Evolutionary conservation across 2,797 vertebrate species (phyloP), one percentile per base, ranked within the genome.

Genomic region (Brotula barbata): DNA sequence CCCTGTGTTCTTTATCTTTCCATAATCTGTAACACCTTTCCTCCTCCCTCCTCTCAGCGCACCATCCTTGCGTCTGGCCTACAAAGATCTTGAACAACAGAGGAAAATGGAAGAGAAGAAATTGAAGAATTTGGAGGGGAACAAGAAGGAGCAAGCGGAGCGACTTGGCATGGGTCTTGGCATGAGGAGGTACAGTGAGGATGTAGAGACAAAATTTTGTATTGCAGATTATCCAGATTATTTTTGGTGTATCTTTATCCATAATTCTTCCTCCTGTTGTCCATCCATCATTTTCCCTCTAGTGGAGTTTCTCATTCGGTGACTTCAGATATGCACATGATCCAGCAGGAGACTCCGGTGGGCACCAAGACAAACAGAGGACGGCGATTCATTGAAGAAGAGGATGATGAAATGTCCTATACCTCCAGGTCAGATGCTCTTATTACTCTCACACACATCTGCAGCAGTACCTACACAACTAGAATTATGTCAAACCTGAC

Each of bases 231-330:
- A 8, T 10, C 14, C 13, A 15, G 14, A 15, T 33, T 16, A 3
- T 20, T 28, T 13, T 46, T 44, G 33, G 2, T 39, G 9, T 59
- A 1, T n/a, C 15, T 16, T 13, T 16, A 14, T n/a, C 22, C 4
- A 8, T 28, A 28, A 28, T 28, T 75, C 11, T 49, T 34, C 2
- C 15, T 43, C n/a, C 50, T 6, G 11, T 34, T 1, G 4, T 47
- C 9, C 0, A 10, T 48, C 1, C 15, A 1, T 23, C 49, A 13
- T 45, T 19, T 54, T 85, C 52, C 0, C 69, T 51, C 28, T 54
- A 98, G 96, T 54, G 94, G 91, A 15, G 90, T 99, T 80, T 98
- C 97, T 40, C 97, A 99, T 75, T 99, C 97, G 0, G 94, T 96
- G 19, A 75, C 87, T 2, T 92, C 94, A 0, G 96, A 98, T 72